Evolutionary conservation across 37 sponge, comb jelly and placozoan species (phyloP).

Genomic region (Tethya wilhelma): DNA sequence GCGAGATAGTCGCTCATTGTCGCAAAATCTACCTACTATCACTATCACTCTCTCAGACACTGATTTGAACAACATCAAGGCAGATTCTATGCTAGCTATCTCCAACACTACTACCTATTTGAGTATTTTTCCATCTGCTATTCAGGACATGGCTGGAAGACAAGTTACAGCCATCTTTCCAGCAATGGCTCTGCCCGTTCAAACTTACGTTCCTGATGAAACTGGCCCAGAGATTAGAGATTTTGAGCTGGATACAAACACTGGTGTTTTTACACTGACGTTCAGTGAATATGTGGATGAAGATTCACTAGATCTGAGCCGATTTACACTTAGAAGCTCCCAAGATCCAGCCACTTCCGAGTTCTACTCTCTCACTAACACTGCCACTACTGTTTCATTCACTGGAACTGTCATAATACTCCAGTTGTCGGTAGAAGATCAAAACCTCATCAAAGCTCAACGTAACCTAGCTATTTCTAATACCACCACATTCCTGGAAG

Average conservation of each 20-base stretch:
- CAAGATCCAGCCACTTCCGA: conserved; percentile 3
- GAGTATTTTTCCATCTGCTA: conserved; percentile 32
- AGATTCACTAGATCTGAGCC: conserved; percentile 49
- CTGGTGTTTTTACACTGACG: conserved; percentile 63
- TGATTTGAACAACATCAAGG: conserved; percentile 82
- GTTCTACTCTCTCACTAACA: conserved; percentile 41
- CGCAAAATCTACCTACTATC: conserved; percentile 32
- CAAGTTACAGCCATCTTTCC: conserved; percentile 30
- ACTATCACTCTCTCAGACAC: conserved; percentile 34
- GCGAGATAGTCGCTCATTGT: not conserved
- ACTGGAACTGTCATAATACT: conserved; percentile 30
- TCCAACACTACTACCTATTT: conserved; percentile 59
- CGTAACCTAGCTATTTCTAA: conserved; percentile 64
- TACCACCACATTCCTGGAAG: conserved; percentile 64
- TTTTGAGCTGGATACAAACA: conserved; percentile 69
- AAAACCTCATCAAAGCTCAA: conserved; percentile 73
- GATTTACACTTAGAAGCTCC: conserved; percentile 47
- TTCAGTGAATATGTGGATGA: conserved; percentile 65
- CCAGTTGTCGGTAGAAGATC: conserved; percentile 57
- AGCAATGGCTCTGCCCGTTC: conserved; percentile 43
- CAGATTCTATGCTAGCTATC: conserved; percentile 53
- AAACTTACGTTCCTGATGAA: conserved; percentile 46
- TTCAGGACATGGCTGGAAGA: conserved; percentile 73
- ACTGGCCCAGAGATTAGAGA: conserved; percentile 53
- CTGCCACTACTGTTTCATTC: not conserved